Conservation (phyloP, 2,888 invertebrate species). For the Meganola albula region DNA sequence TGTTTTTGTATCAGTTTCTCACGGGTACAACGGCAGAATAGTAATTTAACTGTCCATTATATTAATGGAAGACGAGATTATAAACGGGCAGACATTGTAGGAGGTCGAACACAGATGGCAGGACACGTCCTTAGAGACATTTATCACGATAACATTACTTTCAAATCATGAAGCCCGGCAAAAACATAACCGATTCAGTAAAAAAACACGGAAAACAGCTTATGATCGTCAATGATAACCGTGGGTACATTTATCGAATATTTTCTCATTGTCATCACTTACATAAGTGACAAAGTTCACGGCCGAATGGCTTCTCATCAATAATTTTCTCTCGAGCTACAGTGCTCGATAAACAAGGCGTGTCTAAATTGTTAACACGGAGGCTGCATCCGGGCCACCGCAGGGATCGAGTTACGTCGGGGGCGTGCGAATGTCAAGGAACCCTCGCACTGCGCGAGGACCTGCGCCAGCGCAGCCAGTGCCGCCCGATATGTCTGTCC, state of each 20-base stretch:
- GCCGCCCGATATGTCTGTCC: slow-evolving; percentile 66
- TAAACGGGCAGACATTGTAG: slow-evolving; percentile 14
- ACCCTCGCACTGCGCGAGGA: slow-evolving; percentile 45
- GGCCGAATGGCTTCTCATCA: slow-evolving; percentile 46
- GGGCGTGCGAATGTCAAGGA: slow-evolving; percentile 75
- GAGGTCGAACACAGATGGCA: slow-evolving; percentile 15
- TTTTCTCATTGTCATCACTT: slow-evolving; percentile 45
- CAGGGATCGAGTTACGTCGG: slow-evolving; percentile 59
- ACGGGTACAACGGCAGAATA: slow-evolving; percentile 55
- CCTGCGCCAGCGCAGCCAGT: slow-evolving; percentile 48
- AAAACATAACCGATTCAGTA: background rate
- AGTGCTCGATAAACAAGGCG: slow-evolving; percentile 54
- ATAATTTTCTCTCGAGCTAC: slow-evolving; percentile 51
- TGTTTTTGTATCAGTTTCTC: slow-evolving; percentile 58
- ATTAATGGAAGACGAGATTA: slow-evolving; percentile 29
- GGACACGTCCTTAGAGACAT: slow-evolving; percentile 9
- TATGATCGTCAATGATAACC: background rate
- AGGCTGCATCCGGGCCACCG: slow-evolving; percentile 74
- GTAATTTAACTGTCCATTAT: slow-evolving; percentile 39
- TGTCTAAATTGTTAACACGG: slow-evolving; percentile 66
- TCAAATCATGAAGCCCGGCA: background rate
- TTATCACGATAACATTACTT: slow-evolving; percentile 5
- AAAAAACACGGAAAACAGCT: background rate
- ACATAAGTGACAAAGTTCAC: slow-evolving; percentile 65
- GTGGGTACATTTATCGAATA: slow-evolving; percentile 37